These are phyloP conservation scores for Petrophora chlorosata DNA, from an alignment of 2,888 invertebrate genomes.

Conservation along the genomic window DNA sequence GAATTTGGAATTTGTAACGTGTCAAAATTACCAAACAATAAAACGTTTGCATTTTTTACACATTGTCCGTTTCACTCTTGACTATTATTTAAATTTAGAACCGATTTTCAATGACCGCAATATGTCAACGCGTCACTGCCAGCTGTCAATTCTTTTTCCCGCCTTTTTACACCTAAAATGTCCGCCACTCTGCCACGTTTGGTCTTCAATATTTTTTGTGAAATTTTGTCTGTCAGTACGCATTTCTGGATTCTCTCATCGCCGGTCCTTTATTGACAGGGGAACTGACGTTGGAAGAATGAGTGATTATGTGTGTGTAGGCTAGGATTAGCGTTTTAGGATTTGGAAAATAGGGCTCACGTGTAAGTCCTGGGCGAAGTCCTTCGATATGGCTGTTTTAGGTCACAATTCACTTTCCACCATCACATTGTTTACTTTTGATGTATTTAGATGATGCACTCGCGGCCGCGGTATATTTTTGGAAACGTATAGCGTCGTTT, in stretches of 20 bases:
- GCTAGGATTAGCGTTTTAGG: neutral
- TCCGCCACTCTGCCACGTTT: neutral
- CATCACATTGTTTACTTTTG: no score
- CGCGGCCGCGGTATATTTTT: no score
- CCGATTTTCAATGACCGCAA: conserved; percentile 2
- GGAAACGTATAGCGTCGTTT: no score
- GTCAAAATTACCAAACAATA: conserved; percentile 19
- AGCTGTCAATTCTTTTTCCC: neutral
- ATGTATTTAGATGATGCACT: no score
- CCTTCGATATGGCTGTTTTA: no score
- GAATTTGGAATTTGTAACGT: no score
- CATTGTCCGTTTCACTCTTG: conserved; percentile 18
- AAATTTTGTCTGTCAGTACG: conserved; percentile 9
- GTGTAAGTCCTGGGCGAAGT: no score
- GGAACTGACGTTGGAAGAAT: conserved; percentile 10
- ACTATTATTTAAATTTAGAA: conserved; percentile 5
- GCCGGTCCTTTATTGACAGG: conserved; percentile 15
- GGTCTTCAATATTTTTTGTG: conserved; percentile 12
- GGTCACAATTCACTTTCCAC: no score
- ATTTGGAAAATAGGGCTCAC: no score
- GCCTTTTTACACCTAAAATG: neutral
- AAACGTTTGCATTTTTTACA: conserved; percentile 27
- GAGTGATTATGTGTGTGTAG: neutral
- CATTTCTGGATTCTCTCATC: conserved; percentile 5
- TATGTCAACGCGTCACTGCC: conserved; percentile 3